Base-by-base conservation (phyloP, 2,797 vertebrate genomes). In the Thunnus albacares region DNA sequence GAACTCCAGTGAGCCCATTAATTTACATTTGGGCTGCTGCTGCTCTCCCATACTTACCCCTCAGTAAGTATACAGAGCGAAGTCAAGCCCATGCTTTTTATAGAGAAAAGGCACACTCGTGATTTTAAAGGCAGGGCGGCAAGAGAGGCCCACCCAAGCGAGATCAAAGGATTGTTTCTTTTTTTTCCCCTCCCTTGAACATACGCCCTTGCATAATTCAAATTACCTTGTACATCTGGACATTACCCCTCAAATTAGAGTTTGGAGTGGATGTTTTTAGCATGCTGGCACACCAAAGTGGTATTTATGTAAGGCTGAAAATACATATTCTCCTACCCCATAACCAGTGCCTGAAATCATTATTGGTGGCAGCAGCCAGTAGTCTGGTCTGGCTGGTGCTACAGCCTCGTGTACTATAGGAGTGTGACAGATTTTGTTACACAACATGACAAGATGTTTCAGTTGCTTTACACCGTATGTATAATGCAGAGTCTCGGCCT, bases 201-300 rank as follows among this genome's bases (percentile, higher is more conserved):
- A 92, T 79, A 94, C 92, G 87, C 94, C 92, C 89, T 84, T 87
- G 82, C 86, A 90, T 94, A 94, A 93, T 94, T 93, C 82, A 94
- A 95, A 90, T 88, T 93, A 73, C 80, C 85, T 85, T 79, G 84
- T 91, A 91, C 94, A 95, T 94, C 85, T 94, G 94, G 93, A 92
- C 90, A 90, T 94, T 93, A 92, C 79, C 90, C 92, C 87, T 85
- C 90, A 94, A 96, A 95, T 95, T 95, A 96, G 87, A 93, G 94
- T 87, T 87, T 89, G 56, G 86, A 85, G 78, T 92, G 92, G 92
- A 90, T 94, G 90, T 94, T 95, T 95, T 95, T 93, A 93, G 94
- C 86, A 45, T 71, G 75, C 88, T 93, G 93, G 91, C 87, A 84
- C 70, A 76, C 74, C 80, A 93, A 94, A 89, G 89, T 90, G 84